These are phyloP conservation scores for Nymphalis polychloros DNA, from an alignment of 2,888 invertebrate species.

Conservation along the genomic window DNA sequence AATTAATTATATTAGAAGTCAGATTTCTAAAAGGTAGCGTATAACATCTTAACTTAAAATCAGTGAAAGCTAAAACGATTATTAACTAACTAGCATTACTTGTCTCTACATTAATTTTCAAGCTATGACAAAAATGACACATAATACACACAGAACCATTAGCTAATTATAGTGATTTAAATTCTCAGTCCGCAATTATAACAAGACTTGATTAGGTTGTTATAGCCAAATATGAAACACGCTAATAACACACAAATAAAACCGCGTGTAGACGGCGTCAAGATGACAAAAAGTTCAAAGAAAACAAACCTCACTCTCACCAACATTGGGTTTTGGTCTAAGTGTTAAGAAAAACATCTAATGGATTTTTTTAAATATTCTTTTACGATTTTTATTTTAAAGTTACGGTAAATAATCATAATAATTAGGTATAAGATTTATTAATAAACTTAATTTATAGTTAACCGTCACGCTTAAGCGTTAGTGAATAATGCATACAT, in stretches of 20 bases:
- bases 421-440: background rate
- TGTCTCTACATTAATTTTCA: too few relatives aligned
- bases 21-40: too few relatives aligned
- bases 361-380: too few relatives aligned
- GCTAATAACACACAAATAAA: slow-evolving; percentile 13
- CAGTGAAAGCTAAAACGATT: too few relatives aligned
- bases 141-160: slow-evolving; percentile 22
- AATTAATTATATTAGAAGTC: too few relatives aligned
- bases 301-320: slow-evolving; percentile 23
- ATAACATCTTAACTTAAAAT: too few relatives aligned
- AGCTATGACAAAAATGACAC: too few relatives aligned
- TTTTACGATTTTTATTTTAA: background rate
- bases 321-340: slow-evolving; percentile 25
- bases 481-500: background rate
- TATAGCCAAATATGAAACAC: slow-evolving; percentile 19
- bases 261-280: background rate
- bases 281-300: slow-evolving; percentile 29
- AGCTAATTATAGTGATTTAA: slow-evolving; percentile 29
- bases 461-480: background rate
- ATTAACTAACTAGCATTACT: too few relatives aligned
- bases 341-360: slow-evolving; percentile 6
- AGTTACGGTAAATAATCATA: background rate
- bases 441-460: background rate
- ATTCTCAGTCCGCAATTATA: slow-evolving; percentile 28
- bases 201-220: slow-evolving; percentile 27